phyloP scores from a whole-genome alignment of 2,113 vertebrate genomes.

The Oncorhynchus tshawytscha region DNA sequence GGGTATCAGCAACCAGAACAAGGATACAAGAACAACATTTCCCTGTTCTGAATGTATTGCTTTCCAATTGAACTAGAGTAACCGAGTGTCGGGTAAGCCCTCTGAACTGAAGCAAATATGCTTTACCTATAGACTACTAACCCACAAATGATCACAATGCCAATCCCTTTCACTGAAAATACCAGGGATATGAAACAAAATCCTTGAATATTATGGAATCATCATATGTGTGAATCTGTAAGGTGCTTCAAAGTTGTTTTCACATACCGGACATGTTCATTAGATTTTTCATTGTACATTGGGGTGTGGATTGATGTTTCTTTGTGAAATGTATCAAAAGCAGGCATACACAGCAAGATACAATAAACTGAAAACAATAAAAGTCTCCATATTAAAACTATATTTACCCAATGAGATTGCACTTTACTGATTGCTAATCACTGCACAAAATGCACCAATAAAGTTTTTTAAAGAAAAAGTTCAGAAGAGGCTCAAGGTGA shows the following conservation, averaged over 20 bases:
- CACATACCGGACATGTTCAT: slow-evolving; percentile 59
- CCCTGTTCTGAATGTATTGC: slow-evolving; percentile 66
- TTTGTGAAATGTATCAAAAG: slow-evolving; percentile 55
- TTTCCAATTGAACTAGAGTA: slow-evolving; percentile 55
- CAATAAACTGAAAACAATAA: slow-evolving; percentile 46
- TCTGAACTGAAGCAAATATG: neutral
- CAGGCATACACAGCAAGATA: slow-evolving; percentile 59
- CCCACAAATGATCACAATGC: slow-evolving; percentile 47
- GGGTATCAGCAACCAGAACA: slow-evolving; percentile 42
- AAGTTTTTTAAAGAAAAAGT: slow-evolving; percentile 41
- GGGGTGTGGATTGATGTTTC: slow-evolving; percentile 49
- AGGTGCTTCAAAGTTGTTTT: slow-evolving; percentile 60
- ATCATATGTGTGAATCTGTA: slow-evolving; percentile 49
- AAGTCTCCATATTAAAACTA: slow-evolving; percentile 53
- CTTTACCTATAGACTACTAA: slow-evolving; percentile 36
- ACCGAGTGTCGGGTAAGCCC: slow-evolving; percentile 2
- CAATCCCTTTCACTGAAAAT: slow-evolving; percentile 34
- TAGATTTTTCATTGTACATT: slow-evolving; percentile 66
- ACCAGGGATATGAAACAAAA: slow-evolving; percentile 23
- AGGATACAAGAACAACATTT: slow-evolving; percentile 13
- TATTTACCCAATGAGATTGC: slow-evolving; percentile 72
- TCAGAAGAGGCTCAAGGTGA: slow-evolving; percentile 59
- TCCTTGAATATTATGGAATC: slow-evolving; percentile 6
- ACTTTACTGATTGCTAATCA: slow-evolving; percentile 81
- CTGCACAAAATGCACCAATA: slow-evolving; percentile 72